phyloP scores from a whole-genome alignment of 2,113 vertebrate species.

The Ailurus styani region DNA sequence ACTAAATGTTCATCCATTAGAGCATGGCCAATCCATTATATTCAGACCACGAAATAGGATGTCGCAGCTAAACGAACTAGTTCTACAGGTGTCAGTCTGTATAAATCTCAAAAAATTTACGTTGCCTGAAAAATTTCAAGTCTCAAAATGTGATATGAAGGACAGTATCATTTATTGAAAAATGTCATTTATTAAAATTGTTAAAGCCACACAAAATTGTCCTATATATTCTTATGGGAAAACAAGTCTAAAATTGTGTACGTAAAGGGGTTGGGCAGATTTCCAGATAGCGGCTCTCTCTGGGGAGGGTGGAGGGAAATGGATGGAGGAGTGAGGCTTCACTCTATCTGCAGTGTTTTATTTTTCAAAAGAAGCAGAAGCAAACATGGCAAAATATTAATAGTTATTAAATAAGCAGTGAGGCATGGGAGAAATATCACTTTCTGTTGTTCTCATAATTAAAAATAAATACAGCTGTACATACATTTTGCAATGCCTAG shows the following conservation, averaged over 20 bases:
- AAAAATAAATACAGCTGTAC: constrained; percentile 69
- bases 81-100: not conserved
- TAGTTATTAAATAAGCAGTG: constrained; percentile 60
- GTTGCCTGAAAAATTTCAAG: not conserved
- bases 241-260: not conserved
- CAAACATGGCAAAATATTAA: constrained; percentile 49
- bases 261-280: not conserved
- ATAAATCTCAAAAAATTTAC: not conserved
- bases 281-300: not conserved
- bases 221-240: not conserved
- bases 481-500: constrained; percentile 5
- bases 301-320: not conserved
- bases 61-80: not conserved
- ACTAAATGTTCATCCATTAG: not conserved
- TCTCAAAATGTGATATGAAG: not conserved
- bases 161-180: constrained; percentile 27
- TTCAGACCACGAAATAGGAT: not conserved
- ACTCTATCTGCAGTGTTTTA: not conserved
- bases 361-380: constrained; percentile 6
- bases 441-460: constrained; percentile 57
- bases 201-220: not conserved
- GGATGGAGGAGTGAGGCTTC: not conserved
- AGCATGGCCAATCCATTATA: not conserved
- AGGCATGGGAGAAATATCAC: constrained; percentile 32
- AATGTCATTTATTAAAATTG: not conserved